These are phyloP conservation scores for Steinernema hermaphroditum DNA, from an alignment of 2,888 invertebrate genomes.

Conservation along the genomic window DNA sequence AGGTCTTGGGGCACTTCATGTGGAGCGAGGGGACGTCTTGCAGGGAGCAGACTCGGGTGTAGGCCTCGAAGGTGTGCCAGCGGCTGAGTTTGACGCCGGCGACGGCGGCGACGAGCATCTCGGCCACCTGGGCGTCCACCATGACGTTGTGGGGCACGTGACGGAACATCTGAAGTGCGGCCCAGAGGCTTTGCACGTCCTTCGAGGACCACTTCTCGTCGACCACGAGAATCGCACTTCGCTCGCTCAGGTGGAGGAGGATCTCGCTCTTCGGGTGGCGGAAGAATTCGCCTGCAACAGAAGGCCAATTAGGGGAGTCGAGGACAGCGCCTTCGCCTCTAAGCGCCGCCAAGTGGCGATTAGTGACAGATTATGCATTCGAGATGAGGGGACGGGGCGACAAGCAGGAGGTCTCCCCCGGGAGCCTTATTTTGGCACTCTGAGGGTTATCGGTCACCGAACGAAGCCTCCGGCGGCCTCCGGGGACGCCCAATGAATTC, in stretches of 20 bases:
- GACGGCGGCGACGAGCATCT: slow-evolving; percentile 36
- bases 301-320: neutral
- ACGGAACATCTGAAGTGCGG: slow-evolving; percentile 38
- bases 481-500: neutral
- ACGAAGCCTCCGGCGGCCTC: too few species aligned
- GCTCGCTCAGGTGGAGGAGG: slow-evolving; percentile 39
- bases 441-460: too few species aligned
- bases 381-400: neutral
- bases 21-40: slow-evolving; percentile 38
- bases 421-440: too few species aligned
- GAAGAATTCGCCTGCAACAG: slow-evolving; percentile 40
- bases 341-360: neutral
- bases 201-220: slow-evolving; percentile 41
- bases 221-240: slow-evolving; percentile 38
- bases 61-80: slow-evolving; percentile 42
- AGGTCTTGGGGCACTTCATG: slow-evolving; percentile 38
- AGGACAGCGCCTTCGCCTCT: neutral
- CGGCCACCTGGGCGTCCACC: slow-evolving; percentile 36
- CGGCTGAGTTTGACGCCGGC: slow-evolving; percentile 42
- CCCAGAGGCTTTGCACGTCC: slow-evolving; percentile 38
- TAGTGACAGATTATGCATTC: slow-evolving; percentile 23
- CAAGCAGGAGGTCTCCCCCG: neutral
- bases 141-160: slow-evolving; percentile 27
- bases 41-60: slow-evolving; percentile 41
- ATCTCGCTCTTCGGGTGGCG: slow-evolving; percentile 36